These are phyloP conservation scores for Busseola fusca DNA, from an alignment of 2,888 invertebrate species.

Conservation along the genomic window DNA sequence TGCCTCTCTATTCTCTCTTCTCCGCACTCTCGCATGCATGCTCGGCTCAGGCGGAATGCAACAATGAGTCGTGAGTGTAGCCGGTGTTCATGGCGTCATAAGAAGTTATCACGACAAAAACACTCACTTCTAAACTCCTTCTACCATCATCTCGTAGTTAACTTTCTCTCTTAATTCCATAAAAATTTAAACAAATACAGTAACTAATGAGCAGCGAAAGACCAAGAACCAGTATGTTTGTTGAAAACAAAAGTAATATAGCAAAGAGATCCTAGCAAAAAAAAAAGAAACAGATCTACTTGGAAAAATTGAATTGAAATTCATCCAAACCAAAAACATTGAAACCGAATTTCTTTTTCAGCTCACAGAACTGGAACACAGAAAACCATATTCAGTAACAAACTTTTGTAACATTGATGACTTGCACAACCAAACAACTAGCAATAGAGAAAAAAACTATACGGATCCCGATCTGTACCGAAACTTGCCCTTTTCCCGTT, in stretches of 20 bases:
- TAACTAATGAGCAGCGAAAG: background rate
- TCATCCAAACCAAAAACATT: background rate
- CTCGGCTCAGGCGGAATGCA: too few relatives aligned
- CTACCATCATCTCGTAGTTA: background rate
- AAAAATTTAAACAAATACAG: too few relatives aligned
- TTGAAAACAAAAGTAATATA: background rate
- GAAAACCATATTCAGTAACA: background rate
- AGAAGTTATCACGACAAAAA: too few relatives aligned
- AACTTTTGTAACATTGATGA: slow-evolving; percentile 4
- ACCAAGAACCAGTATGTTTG: too few relatives aligned
- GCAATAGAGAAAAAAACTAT: slow-evolving; percentile 38
- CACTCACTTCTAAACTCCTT: background rate
- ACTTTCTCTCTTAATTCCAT: background rate
- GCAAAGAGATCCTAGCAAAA: background rate
- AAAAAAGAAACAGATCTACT: background rate
- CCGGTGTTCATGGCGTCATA: too few relatives aligned
- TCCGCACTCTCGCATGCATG: too few relatives aligned
- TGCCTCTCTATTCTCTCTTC: too few relatives aligned
- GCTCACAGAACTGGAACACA: background rate
- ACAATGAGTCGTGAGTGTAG: too few relatives aligned
- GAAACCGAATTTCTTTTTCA: too few relatives aligned
- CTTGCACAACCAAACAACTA: background rate
- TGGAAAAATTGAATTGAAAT: background rate
- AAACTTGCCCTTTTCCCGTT: slow-evolving; percentile 58
- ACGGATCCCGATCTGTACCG: slow-evolving; percentile 48